Evolutionary conservation across 2,888 invertebrate genomes (phyloP), one percentile per base, ranked within the genome.

Genomic region (Hirtodrosophila histrioides): DNA sequence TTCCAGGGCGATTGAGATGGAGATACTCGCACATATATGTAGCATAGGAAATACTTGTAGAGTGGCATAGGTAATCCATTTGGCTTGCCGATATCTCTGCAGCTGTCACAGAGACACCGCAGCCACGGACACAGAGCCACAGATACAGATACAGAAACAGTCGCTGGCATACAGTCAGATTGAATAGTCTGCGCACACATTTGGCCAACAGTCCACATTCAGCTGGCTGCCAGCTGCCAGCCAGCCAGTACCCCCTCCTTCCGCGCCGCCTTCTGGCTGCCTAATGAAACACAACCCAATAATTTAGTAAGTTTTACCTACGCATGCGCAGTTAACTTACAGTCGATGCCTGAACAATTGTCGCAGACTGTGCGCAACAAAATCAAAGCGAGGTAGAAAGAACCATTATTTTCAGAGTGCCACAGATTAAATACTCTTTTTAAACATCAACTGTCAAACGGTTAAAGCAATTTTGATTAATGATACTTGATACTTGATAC

Each of bases 211-310:
- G 45, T 61, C 56, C 54, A 46, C 10, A 39, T 40, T 41, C 27
- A 41, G 67, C 36, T 54, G 51, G 66, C 64, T 60, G 51, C 39
- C 54, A 61, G 46, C 39, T 53, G 48, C 31, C 65, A 53, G 48
- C 51, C 69, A 69, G n/a, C n/a, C n/a, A n/a, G n/a, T 44, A 49
- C 33, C 50, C 43, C 11, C 50, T 31, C 11, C 37, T 17, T 53
- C 55, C 51, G 31, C 50, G 49, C 46, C 44, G 72, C 72, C 61
- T 74, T 73, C 75, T 74, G 78, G 76, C 69, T 81, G 82, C 84
- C 83, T 84, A 84, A 86, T 84, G 85, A 84, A 84, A 86, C 69
- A 75, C 79, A 86, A 84, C 70, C 66, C 74, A 84, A 86, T 86
- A 84, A 84, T 84, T 86, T 84, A 86, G 85, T 84, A 75, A 72